A percentile compares a stretch with the other conserved stretches of the same genome.
These are phyloP conservation scores for Spea bombifrons DNA, from an alignment of 2,113 vertebrate genomes.

Conservation along the genomic window DNA sequence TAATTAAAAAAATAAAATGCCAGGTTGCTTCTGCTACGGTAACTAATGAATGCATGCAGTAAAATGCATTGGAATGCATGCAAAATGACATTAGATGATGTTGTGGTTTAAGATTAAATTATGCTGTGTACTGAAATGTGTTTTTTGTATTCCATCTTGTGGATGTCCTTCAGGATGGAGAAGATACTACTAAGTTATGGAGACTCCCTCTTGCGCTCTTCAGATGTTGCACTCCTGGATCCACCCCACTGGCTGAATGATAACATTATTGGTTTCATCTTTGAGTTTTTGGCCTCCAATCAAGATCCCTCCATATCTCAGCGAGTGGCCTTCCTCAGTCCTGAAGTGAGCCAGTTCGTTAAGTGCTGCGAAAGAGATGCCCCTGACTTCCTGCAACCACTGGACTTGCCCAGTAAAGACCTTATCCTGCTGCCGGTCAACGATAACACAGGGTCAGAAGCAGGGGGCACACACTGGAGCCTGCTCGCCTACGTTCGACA, in stretches of 20 bases:
- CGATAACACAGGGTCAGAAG: slow-evolving; percentile 84
- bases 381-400: slow-evolving; percentile 83
- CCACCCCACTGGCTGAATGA: slow-evolving; percentile 95
- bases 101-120: too few relatives aligned
- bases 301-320: slow-evolving; percentile 73
- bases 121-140: neutral
- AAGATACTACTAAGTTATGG: slow-evolving; percentile 90
- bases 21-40: too few relatives aligned
- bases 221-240: slow-evolving; percentile 84
- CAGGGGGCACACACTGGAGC: slow-evolving; percentile 96
- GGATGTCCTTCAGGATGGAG: slow-evolving; percentile 71
- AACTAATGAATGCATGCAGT: too few relatives aligned
- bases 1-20: too few relatives aligned
- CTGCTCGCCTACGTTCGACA: slow-evolving; percentile 82
- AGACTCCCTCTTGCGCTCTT: slow-evolving; percentile 88
- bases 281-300: slow-evolving; percentile 83
- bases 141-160: neutral
- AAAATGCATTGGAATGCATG: too few relatives aligned
- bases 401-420: slow-evolving; percentile 72
- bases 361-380: slow-evolving; percentile 86
- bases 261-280: slow-evolving; percentile 90
- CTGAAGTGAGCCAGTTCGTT: slow-evolving; percentile 95
- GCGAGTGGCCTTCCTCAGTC: slow-evolving; percentile 81
- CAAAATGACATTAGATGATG: too few relatives aligned
- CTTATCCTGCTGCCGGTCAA: slow-evolving; percentile 90